Evolutionary conservation across 2,113 vertebrate species (phyloP).

Genomic region (Acanthisitta chloris): DNA sequence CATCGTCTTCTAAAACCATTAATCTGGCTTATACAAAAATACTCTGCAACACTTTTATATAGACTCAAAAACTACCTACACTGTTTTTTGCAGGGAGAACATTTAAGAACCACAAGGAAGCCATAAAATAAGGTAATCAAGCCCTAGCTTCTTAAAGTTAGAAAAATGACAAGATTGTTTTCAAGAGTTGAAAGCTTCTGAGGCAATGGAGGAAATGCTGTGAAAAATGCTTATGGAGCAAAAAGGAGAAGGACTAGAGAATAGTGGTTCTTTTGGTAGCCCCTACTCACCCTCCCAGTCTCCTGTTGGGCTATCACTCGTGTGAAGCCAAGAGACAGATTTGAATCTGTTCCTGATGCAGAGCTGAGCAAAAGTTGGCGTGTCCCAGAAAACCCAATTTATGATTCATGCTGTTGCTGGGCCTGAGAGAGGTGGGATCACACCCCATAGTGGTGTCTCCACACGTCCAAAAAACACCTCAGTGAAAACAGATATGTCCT

Average conservation of each 20-base stretch:
- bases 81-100: not conserved
- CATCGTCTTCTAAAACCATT: conserved; percentile 41
- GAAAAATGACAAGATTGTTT: conserved; percentile 43
- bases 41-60: not conserved
- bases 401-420: not conserved
- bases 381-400: not conserved
- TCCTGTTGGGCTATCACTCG: not conserved
- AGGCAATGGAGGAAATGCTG: not conserved
- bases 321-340: not conserved
- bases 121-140: conserved; percentile 33
- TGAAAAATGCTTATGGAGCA: not conserved
- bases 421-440: not conserved
- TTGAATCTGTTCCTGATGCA: not conserved
- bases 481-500: not conserved
- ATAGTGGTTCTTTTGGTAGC: not conserved
- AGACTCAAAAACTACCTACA: not conserved
- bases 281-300: not conserved
- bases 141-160: not conserved
- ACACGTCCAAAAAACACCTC: not conserved
- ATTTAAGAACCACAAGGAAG: conserved; percentile 38
- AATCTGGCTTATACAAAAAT: conserved; percentile 52
- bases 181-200: not conserved
- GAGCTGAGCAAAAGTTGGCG: not conserved
- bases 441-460: not conserved
- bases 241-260: not conserved